A percentile compares a stretch with the other conserved stretches of the same genome.
phyloP scores from a whole-genome alignment of 2,888 invertebrate genomes.

The Sceliomorpha sp. region DNA sequence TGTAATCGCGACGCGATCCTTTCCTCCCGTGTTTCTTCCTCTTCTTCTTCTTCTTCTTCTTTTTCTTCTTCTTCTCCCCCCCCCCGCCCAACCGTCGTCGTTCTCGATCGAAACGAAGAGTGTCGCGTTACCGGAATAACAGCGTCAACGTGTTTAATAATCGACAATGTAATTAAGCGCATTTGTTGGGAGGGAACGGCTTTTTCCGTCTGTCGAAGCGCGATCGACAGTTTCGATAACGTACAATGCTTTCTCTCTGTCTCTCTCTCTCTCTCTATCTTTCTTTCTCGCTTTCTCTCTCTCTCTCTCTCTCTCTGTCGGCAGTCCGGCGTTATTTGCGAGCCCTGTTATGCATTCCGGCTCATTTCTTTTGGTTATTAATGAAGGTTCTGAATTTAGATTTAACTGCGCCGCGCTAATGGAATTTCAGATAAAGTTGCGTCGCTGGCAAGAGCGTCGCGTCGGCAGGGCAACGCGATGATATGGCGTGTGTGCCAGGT shows the following conservation, averaged over 20 bases:
- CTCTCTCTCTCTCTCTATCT: no score
- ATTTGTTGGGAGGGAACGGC: slow-evolving; percentile 40
- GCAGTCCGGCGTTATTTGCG: slow-evolving; percentile 26
- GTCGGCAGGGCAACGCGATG: no score
- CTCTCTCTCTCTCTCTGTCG: no score
- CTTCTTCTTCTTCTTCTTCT: no score
- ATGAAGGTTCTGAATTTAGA: slow-evolving; percentile 36
- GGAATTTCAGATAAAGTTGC: slow-evolving; percentile 45
- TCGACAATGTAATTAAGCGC: slow-evolving; percentile 54
- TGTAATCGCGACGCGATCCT: slow-evolving; percentile 9
- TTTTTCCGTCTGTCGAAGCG: slow-evolving; percentile 26
- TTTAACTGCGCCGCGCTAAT: slow-evolving; percentile 36
- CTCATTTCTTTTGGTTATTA: slow-evolving; percentile 49
- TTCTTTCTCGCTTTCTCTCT: no score
- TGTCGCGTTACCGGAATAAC: slow-evolving; percentile 38
- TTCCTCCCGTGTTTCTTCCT: no score
- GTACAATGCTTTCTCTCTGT: slow-evolving; percentile 20
- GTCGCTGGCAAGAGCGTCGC: no score
- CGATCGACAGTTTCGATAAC: slow-evolving; percentile 44
- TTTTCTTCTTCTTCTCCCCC: no score
- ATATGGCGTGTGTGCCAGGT: no score
- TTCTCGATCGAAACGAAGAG: slow-evolving; percentile 23
- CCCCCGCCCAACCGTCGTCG: no score
- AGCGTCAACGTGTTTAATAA: slow-evolving; percentile 37
- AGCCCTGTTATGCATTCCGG: slow-evolving; percentile 33